These are phyloP conservation scores for Drosophila rufa DNA, from an alignment of 1,140 invertebrate species.

Conservation along the genomic window DNA sequence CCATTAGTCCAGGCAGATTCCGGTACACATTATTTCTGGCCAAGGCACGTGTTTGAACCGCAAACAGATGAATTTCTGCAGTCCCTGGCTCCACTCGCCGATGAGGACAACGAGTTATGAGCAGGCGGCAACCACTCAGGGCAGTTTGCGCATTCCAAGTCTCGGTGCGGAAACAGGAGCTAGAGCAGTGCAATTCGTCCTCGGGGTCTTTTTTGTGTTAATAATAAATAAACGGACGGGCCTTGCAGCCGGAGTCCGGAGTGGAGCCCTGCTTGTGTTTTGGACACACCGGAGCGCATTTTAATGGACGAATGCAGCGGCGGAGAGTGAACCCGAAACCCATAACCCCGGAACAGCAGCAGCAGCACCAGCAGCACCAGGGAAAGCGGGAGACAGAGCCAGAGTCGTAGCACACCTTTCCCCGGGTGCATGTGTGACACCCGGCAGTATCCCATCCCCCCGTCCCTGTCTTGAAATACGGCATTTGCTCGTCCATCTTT, in stretches of 20 bases:
- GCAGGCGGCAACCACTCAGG: conserved; percentile 62
- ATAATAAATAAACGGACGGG: conserved; percentile 81
- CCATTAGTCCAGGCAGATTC: conserved; percentile 73
- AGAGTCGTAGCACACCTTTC: conserved; percentile 40
- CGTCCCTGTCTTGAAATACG: conserved; percentile 70
- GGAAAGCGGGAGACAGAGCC: not conserved
- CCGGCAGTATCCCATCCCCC: conserved; percentile 8
- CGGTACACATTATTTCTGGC: conserved; percentile 72
- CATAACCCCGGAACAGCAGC: conserved; percentile 9
- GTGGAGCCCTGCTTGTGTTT: conserved; percentile 64
- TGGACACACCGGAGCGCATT: conserved; percentile 79
- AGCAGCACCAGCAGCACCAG: not conserved
- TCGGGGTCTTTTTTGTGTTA: conserved; percentile 81
- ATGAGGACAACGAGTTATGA: conserved; percentile 74
- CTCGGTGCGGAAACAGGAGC: conserved; percentile 2
- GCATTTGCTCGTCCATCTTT: conserved; percentile 84
- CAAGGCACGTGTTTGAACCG: conserved; percentile 73
- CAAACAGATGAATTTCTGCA: conserved; percentile 82
- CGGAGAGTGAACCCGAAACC: conserved; percentile 27
- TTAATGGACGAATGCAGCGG: conserved; percentile 79
- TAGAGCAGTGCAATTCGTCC: conserved; percentile 73
- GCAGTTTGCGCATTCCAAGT: conserved; percentile 54
- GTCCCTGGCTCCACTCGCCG: conserved; percentile 38
- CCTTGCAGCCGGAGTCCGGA: conserved; percentile 35
- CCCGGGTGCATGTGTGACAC: conserved; percentile 64